Percentiles rank a stretch among this genome's conserved stretches.
phyloP scores from a whole-genome alignment of 30 jellyfish, hydroid and myxozoan genomes.

The Cassiopea andromeda region DNA sequence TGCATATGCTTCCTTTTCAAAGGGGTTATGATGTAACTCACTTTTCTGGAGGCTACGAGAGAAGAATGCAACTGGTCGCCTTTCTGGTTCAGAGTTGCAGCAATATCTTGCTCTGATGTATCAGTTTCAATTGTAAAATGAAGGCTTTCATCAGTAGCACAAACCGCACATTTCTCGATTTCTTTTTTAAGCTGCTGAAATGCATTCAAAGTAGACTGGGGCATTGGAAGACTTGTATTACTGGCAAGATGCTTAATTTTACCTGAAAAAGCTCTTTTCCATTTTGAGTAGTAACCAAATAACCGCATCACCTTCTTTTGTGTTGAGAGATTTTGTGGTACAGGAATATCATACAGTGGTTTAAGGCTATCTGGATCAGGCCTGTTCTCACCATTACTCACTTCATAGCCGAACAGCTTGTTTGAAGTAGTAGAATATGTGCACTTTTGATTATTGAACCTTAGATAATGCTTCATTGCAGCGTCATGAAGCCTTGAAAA shows the following conservation, averaged over 20 bases:
- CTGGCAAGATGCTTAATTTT: slow-evolving; percentile 38
- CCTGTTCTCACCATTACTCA: slow-evolving; percentile 48
- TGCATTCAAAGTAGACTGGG: slow-evolving; percentile 21
- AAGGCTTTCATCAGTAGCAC: slow-evolving; percentile 59
- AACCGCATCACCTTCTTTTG: slow-evolving; percentile 40
- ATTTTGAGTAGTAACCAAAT: slow-evolving; percentile 66
- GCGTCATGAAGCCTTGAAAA: slow-evolving; percentile 61
- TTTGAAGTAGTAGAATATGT: slow-evolving; percentile 28
- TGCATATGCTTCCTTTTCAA: slow-evolving; percentile 86
- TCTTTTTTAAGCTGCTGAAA: slow-evolving; percentile 6
- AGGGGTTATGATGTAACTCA: slow-evolving; percentile 63
- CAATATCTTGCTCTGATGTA: slow-evolving; percentile 81
- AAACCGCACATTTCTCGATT: slow-evolving; percentile 22
- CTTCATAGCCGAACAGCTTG: slow-evolving; percentile 57
- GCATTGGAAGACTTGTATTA: slow-evolving; percentile 42
- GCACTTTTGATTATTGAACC: slow-evolving; percentile 34
- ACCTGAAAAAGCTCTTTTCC: slow-evolving; percentile 77
- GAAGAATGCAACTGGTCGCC: slow-evolving; percentile 89
- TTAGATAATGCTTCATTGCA: slow-evolving; percentile 54
- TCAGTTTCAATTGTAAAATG: slow-evolving; percentile 85
- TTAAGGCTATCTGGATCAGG: slow-evolving; percentile 77
- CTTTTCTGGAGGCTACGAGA: slow-evolving; percentile 54
- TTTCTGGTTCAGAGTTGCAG: slow-evolving; percentile 82
- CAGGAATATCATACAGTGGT: slow-evolving; percentile 52
- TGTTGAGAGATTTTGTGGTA: slow-evolving; percentile 35